Conservation (phyloP, 1,140 invertebrate species). For the Stegodyphus mimosarum region DNA sequence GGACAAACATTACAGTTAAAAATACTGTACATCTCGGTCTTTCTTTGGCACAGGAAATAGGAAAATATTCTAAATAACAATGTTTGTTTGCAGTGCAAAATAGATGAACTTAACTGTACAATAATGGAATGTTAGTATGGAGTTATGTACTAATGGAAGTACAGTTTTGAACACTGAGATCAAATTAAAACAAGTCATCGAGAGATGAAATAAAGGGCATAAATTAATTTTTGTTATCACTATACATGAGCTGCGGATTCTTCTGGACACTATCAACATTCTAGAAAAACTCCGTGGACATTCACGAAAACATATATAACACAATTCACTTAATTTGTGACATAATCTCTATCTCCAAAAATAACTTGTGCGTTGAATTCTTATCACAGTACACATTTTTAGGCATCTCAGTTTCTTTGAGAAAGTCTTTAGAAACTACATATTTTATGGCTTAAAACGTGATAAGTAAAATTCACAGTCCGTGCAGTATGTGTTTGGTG, state of each 20-base stretch:
- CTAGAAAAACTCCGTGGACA: too few species aligned
- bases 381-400: too few species aligned
- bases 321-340: too few species aligned
- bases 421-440: too few species aligned
- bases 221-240: too few species aligned
- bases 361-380: too few species aligned
- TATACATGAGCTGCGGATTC: too few species aligned
- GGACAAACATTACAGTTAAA: not conserved
- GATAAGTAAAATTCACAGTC: conserved; percentile 94
- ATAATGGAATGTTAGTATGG: conserved; percentile 57
- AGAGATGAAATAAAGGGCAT: not conserved
- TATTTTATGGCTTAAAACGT: conserved; percentile 71
- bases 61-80: not conserved
- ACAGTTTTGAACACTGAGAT: conserved; percentile 25
- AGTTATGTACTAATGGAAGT: not conserved
- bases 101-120: conserved; percentile 30
- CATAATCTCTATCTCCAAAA: too few species aligned
- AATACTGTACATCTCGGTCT: not conserved
- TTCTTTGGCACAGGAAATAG: conserved; percentile 43
- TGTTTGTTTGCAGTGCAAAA: conserved; percentile 14
- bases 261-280: too few species aligned
- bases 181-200: conserved; percentile 14
- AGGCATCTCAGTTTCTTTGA: too few species aligned
- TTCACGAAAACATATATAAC: too few species aligned
- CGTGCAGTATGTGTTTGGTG: conserved; percentile 82